A percentile compares a stretch with the other conserved stretches of the same genome.
These are phyloP conservation scores for Clivina fossor DNA, from an alignment of 2,888 invertebrate genomes.

Conservation along the genomic window DNA sequence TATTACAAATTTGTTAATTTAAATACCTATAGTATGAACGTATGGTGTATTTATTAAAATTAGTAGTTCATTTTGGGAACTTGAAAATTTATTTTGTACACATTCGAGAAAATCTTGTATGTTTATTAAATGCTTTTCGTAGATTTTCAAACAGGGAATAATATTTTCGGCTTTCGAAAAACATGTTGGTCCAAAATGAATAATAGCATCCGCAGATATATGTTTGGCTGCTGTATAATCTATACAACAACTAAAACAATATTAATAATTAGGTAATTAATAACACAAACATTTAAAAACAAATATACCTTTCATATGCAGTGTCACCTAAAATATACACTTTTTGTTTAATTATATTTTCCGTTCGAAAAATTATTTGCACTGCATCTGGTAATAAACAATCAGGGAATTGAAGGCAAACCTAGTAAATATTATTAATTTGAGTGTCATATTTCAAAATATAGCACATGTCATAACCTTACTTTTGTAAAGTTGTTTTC, in stretches of 20 bases:
- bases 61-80: slow-evolving; percentile 53
- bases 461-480: too few relatives aligned
- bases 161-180: slow-evolving; percentile 69
- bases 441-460: too few relatives aligned
- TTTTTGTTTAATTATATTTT: slow-evolving; percentile 58
- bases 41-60: slow-evolving; percentile 70
- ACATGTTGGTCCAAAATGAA: slow-evolving; percentile 92
- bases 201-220: slow-evolving; percentile 77
- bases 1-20: neutral
- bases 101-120: slow-evolving; percentile 50
- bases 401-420: slow-evolving; percentile 92
- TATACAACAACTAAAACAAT: slow-evolving; percentile 75
- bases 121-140: slow-evolving; percentile 65
- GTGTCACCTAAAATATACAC: slow-evolving; percentile 87
- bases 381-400: slow-evolving; percentile 70
- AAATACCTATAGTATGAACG: slow-evolving; percentile 62
- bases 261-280: slow-evolving; percentile 24
- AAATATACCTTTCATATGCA: slow-evolving; percentile 78
- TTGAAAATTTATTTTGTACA: slow-evolving; percentile 47
- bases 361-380: slow-evolving; percentile 61
- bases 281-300: slow-evolving; percentile 44
- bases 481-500: slow-evolving; percentile 68
- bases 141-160: slow-evolving; percentile 75
- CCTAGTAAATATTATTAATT: slow-evolving; percentile 57
- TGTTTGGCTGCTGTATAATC: slow-evolving; percentile 91